Evolutionary conservation across 1,140 invertebrate species (phyloP).

Genomic region (Drosophila leontia): DNA sequence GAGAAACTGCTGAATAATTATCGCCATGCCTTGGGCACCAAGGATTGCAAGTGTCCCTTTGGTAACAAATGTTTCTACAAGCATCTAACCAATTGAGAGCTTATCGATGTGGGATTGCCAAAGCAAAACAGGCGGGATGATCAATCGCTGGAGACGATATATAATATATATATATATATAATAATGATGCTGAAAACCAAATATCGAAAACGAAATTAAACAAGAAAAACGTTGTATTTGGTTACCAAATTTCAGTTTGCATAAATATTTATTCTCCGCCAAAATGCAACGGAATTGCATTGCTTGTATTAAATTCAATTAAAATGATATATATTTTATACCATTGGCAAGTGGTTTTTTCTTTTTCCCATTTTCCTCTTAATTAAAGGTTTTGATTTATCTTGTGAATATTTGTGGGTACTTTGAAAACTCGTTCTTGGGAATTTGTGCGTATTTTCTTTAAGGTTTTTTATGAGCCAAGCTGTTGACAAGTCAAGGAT

Average conservation of each 20-base stretch:
- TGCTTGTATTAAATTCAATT: slow-evolving; percentile 46
- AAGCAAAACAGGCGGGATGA: slow-evolving; percentile 87
- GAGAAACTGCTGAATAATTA: slow-evolving; percentile 93
- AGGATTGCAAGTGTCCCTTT: slow-evolving; percentile 96
- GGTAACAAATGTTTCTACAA: slow-evolving; percentile 96
- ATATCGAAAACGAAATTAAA: too few species aligned
- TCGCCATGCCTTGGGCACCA: slow-evolving; percentile 91
- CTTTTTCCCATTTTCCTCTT: neutral
- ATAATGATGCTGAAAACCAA: too few species aligned
- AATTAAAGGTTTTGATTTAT: slow-evolving; percentile 9
- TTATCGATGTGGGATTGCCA: slow-evolving; percentile 90
- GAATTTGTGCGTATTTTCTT: neutral
- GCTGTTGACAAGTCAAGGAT: neutral
- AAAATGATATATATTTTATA: slow-evolving; percentile 46
- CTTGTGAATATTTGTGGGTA: slow-evolving; percentile 6
- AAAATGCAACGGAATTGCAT: slow-evolving; percentile 73
- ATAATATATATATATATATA: neutral
- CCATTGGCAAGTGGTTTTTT: slow-evolving; percentile 41
- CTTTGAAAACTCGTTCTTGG: neutral
- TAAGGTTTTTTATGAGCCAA: neutral
- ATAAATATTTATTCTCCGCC: slow-evolving; percentile 76
- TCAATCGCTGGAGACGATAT: slow-evolving; percentile 86
- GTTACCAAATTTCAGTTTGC: slow-evolving; percentile 77
- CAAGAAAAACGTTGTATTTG: slow-evolving; percentile 38
- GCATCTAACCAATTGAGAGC: slow-evolving; percentile 92